Evolutionary conservation across 2,797 vertebrate genomes (phyloP), one percentile per base, ranked within the genome.

Genomic region (Limosa lapponica): DNA sequence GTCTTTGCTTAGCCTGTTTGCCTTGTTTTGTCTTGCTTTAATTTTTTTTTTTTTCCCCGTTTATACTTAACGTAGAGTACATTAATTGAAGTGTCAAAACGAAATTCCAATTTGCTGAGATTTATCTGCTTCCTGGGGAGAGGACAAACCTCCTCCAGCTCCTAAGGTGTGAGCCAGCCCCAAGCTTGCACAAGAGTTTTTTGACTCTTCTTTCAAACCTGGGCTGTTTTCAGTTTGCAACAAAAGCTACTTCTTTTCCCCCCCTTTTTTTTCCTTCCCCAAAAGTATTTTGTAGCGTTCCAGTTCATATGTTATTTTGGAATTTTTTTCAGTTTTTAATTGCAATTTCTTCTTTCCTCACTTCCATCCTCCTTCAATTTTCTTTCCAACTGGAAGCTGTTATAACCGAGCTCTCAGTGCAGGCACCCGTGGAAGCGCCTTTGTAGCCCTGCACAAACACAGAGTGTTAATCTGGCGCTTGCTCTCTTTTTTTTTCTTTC

Each of bases 291-390:
- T 78, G 23, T 46, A 73, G 52, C 0, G 0, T 85, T 86, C 24
- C 30, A 34, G 37, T 61, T 79, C 36, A n/a, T 67, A 7, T 36
- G 36, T 69, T 70, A 61, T 55, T 86, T 77, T 90, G 83, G 77
- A 93, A 70, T 82, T 89, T 1, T 36, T 70, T 87, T 88, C 39
- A n/a, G 72, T 16, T 95, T 95, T 96, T 96, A 97, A 93, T 91
- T 96, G 92, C 92, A 81, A 58, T 92, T 95, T 93, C 91, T 94
- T 69, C 30, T 96, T 94, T 95, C 67, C 82, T 96, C 62, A 46
- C 75, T 94, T 90, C 75, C 64, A 81, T 16, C 72, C 88, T 89
- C 82, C 62, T 95, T 93, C 92, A 90, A 2, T 97, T 97, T 96
- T 91, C 84, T 95, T 94, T 92, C 88, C 94, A 82, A 67, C 34